Percentiles rank a stretch among this genome's conserved stretches.
Evolutionary conservation across 1,140 invertebrate species (phyloP).

Genomic region (Trichoplusia ni): DNA sequence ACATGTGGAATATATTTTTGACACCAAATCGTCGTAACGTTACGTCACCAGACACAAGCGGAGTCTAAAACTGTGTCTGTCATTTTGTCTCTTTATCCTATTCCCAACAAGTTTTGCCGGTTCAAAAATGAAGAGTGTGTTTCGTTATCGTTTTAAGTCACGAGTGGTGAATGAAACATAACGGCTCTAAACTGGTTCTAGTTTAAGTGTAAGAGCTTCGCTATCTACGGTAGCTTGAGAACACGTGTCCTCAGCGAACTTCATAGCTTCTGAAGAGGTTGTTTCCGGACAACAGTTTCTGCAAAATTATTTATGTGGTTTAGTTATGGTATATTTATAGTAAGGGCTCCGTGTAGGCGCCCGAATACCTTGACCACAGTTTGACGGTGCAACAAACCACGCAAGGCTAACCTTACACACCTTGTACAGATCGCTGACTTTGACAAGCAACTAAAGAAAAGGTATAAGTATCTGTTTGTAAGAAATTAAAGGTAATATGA

Average conservation of each 20-base stretch:
- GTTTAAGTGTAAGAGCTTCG: background rate
- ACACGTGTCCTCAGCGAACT: constrained; percentile 23
- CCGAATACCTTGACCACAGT: constrained; percentile 68
- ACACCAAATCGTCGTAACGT: constrained; percentile 25
- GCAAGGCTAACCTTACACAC: constrained; percentile 59
- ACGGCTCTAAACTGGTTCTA: constrained; percentile 18
- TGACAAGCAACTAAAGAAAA: too few relatives aligned
- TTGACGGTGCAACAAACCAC: constrained; percentile 54
- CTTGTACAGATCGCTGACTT: too few relatives aligned
- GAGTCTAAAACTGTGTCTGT: constrained; percentile 15
- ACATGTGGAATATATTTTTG: constrained; percentile 34
- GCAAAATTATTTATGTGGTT: constrained; percentile 58
- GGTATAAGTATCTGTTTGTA: too few relatives aligned
- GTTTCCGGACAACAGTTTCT: constrained; percentile 51
- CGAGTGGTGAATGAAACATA: constrained; percentile 16
- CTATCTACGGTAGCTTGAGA: constrained; percentile 4
- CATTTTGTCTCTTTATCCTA: constrained; percentile 23
- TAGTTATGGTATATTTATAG: constrained; percentile 60
- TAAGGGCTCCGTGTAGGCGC: constrained; percentile 56
- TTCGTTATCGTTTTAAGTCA: constrained; percentile 2
- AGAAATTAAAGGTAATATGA: too few relatives aligned
- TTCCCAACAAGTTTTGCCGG: background rate
- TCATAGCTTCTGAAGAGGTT: constrained; percentile 30
- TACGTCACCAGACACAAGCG: constrained; percentile 24
- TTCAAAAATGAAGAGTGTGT: background rate